Evolutionary conservation across 2,113 vertebrate species (phyloP).

Genomic region (Accipiter virgatus): DNA sequence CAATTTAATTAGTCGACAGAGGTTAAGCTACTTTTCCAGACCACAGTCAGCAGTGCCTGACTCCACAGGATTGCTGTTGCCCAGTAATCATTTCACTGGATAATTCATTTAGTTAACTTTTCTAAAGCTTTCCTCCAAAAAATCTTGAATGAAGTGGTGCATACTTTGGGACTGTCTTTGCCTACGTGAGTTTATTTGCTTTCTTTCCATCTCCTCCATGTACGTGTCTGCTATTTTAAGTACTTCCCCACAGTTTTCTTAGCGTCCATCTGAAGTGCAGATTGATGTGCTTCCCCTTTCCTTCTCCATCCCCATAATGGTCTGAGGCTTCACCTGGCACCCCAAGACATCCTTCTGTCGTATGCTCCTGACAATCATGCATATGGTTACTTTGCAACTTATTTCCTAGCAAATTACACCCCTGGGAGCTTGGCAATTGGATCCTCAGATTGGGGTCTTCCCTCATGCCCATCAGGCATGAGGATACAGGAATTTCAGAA

Average conservation of each 20-base stretch:
- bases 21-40: not conserved
- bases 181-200: not conserved
- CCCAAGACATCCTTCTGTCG: not conserved
- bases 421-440: not conserved
- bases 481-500: not conserved
- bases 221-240: not conserved
- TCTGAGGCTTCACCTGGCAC: not conserved
- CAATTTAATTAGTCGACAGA: not conserved
- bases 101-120: not conserved
- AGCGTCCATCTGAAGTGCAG: not conserved
- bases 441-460: not conserved
- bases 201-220: not conserved
- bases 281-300: not conserved
- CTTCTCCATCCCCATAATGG: not conserved
- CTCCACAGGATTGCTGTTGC: not conserved
- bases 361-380: not conserved
- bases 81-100: not conserved
- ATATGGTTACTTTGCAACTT: not conserved
- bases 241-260: not conserved
- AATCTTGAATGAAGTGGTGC: not conserved
- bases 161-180: not conserved
- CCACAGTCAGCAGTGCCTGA: not conserved
- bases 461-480: not conserved
- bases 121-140: not conserved
- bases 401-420: not conserved